A percentile compares a stretch with the other conserved stretches of the same genome.
Conservation (phyloP, 1,140 invertebrate species). For the Macrotrachela quadricornifera region DNA sequence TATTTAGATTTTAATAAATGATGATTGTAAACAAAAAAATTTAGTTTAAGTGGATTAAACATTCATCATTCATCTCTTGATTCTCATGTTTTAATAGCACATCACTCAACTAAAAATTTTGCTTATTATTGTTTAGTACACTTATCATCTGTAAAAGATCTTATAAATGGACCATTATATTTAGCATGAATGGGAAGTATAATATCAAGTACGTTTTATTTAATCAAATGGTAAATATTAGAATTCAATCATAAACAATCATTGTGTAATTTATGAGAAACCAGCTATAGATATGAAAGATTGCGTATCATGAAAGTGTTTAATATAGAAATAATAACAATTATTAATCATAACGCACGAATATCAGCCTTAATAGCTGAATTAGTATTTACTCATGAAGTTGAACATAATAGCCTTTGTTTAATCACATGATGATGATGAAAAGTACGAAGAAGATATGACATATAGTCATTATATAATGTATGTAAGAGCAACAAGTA, state of each 20-base stretch:
- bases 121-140: conserved; percentile 94
- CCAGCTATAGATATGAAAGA: conserved; percentile 26
- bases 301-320: conserved; percentile 32
- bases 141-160: conserved; percentile 92
- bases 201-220: conserved; percentile 40
- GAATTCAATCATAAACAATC: no score
- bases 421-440: neutral
- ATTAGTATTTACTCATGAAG: conserved; percentile 89
- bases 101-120: conserved; percentile 86
- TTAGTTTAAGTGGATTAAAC: neutral
- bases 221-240: no score
- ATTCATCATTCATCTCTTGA: conserved; percentile 65
- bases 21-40: neutral
- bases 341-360: conserved; percentile 93
- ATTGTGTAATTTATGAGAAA: conserved; percentile 88
- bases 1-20: neutral
- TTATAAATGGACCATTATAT: conserved; percentile 79
- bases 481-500: conserved; percentile 83
- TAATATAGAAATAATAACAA: conserved; percentile 96
- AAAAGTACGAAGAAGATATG: neutral
- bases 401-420: conserved; percentile 93
- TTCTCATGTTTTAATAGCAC: conserved; percentile 92
- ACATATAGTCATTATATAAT: conserved; percentile 36
- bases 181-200: conserved; percentile 70
- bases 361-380: conserved; percentile 90